These are phyloP conservation scores for Lepidochitona cinerea DNA, from an alignment of 2,888 invertebrate species.

Conservation along the genomic window DNA sequence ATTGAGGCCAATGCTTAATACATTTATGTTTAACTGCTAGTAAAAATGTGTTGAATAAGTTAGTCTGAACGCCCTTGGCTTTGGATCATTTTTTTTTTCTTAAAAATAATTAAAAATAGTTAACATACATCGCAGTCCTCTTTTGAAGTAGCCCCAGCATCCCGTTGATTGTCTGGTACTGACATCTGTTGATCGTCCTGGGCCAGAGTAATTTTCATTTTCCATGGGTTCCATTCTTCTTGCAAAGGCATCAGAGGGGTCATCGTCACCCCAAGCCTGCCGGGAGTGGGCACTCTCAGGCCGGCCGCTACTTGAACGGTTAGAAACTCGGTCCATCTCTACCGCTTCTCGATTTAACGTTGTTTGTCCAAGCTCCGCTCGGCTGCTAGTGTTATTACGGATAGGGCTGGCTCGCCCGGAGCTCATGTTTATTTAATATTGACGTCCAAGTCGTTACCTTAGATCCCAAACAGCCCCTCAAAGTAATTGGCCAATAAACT, in stretches of 20 bases:
- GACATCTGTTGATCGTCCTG: constrained; percentile 9
- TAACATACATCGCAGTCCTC: constrained; percentile 67
- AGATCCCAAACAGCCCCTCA: background rate
- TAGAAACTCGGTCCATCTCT: constrained; percentile 17
- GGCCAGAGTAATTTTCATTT: constrained; percentile 47
- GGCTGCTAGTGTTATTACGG: background rate
- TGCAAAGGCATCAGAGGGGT: constrained; percentile 38
- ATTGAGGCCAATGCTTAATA: no score
- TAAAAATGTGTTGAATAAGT: no score
- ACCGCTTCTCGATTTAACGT: constrained; percentile 6
- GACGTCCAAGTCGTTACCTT: background rate
- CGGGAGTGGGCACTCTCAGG: constrained; percentile 59
- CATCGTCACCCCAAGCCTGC: constrained; percentile 54
- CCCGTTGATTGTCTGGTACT: constrained; percentile 34
- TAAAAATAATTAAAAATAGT: no score
- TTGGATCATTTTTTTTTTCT: no score
- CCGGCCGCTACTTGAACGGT: constrained; percentile 20
- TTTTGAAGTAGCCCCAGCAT: constrained; percentile 56
- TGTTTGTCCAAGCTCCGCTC: background rate
- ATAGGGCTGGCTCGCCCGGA: background rate
- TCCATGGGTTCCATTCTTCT: constrained; percentile 26
- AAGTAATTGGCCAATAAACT: background rate
- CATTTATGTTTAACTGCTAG: no score
- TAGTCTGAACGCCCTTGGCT: no score
- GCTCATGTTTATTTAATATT: background rate